These are phyloP conservation scores for Patella pellucida DNA, from an alignment of 2,888 invertebrate genomes.

Conservation along the genomic window DNA sequence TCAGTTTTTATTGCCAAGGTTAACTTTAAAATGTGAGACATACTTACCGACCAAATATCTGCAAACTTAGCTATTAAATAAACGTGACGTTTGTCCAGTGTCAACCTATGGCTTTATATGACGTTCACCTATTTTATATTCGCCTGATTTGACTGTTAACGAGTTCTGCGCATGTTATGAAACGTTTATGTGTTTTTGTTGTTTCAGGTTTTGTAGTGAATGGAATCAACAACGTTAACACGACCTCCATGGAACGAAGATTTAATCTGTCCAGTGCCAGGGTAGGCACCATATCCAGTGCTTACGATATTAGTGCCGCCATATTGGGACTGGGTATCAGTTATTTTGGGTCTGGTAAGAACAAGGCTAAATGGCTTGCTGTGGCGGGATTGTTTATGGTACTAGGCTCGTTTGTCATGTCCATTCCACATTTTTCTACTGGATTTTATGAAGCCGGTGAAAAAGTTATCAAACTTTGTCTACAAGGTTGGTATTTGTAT, in stretches of 20 bases:
- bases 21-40: too few species aligned
- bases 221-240: slow-evolving; percentile 66
- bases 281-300: slow-evolving; percentile 64
- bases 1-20: too few species aligned
- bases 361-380: slow-evolving; percentile 79
- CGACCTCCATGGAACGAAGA: slow-evolving; percentile 63
- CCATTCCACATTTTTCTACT: slow-evolving; percentile 84
- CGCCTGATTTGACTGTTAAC: too few species aligned
- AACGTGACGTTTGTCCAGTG: too few species aligned
- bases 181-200: background rate
- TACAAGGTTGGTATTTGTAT: slow-evolving; percentile 25
- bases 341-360: slow-evolving; percentile 52
- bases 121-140: too few species aligned
- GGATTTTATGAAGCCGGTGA: slow-evolving; percentile 75
- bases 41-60: too few species aligned
- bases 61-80: too few species aligned
- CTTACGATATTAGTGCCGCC: slow-evolving; percentile 66
- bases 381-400: slow-evolving; percentile 83
- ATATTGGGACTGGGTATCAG: slow-evolving; percentile 61
- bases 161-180: too few species aligned
- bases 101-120: too few species aligned
- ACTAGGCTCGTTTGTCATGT: slow-evolving; percentile 79
- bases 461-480: slow-evolving; percentile 9
- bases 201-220: slow-evolving; percentile 66
- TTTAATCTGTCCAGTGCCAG: slow-evolving; percentile 62